Percentiles rank a stretch among this genome's conserved stretches.
phyloP scores from a whole-genome alignment of 2,888 invertebrate species.

The Andrena marginata region DNA sequence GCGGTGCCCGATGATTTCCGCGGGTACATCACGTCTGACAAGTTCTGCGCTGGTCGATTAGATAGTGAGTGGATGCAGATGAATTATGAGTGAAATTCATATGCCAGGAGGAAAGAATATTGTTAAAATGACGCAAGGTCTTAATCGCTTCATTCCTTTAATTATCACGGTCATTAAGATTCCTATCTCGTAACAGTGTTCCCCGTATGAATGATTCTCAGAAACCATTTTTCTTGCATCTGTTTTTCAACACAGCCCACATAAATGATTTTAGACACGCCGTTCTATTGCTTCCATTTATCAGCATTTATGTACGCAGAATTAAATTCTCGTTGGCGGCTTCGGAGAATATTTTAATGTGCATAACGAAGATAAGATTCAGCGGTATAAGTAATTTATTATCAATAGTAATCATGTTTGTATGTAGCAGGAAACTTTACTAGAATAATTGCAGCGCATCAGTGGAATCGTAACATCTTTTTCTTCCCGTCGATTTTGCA shows the following conservation, averaged over 20 bases:
- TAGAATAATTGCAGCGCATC: neutral
- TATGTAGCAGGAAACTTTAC: no score
- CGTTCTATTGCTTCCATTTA: neutral
- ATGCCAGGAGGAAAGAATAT: neutral
- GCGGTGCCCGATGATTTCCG: conserved; percentile 70
- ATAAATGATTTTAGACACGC: conserved; percentile 2
- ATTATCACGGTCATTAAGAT: neutral
- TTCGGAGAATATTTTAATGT: neutral
- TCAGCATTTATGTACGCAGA: neutral
- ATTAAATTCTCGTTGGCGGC: neutral
- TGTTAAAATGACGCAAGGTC: no score
- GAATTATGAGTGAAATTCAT: neutral
- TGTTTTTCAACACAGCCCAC: neutral
- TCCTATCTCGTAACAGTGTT: neutral
- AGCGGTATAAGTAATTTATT: no score
- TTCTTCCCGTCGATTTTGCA: neutral
- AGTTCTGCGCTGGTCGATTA: conserved; percentile 74
- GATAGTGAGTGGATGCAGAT: conserved; percentile 65
- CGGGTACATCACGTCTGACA: conserved; percentile 74
- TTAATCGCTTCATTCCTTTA: no score
- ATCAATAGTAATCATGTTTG: no score
- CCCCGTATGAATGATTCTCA: neutral
- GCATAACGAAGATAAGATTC: no score
- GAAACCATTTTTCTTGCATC: neutral
- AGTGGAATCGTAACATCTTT: neutral